Evolutionary conservation across 2,888 invertebrate genomes (phyloP), one percentile per base, ranked within the genome.

Genomic region (Nomada ruficornis): DNA sequence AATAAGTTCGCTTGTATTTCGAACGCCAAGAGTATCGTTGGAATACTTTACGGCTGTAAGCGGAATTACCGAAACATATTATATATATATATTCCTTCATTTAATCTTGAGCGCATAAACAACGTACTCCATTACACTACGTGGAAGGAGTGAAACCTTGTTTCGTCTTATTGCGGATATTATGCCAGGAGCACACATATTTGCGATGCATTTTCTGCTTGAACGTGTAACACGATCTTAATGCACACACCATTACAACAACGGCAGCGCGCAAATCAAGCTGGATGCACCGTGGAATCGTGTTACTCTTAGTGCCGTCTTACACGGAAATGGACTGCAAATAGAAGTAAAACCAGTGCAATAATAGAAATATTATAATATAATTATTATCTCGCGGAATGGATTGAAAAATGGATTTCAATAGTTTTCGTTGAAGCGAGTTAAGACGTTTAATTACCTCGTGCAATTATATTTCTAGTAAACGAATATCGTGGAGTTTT

Each of bases 181-280:
- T 82, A 82, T 82, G 82, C 82, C 82, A 68, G 75, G 75, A 67
- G 82, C 82, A 59, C 82, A 59, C 75, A 71, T 75, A 81, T 81
- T 70, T 75, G 71, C 75, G 54, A 81, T 82, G 71, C 71, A 54
- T 82, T 82, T 81, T 59, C 70, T 62, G 36, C 52, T 54, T 63
- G 52, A 82, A 68, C 82, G 82, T 82, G 82, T 75, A 82, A 82
- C 82, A 75, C 75, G 82, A 82, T 82, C 82, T 68, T 29, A 42
- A 55, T 20, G 44, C 62, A 47, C 55, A 26, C 75, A 68, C 62
- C 36, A 55, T 42, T 42, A 9, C 70, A 60, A 44, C 18, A 59
- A 64, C 64, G 11, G 47, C 63, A 50, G 26, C 59, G 68, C 23
- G 64, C 69, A 73, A 70, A 69, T 57, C 47, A 18, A n/a, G 60